Evolutionary conservation across 2,113 vertebrate species (phyloP), one percentile per base, ranked within the genome.

Genomic region (Crocuta crocuta): DNA sequence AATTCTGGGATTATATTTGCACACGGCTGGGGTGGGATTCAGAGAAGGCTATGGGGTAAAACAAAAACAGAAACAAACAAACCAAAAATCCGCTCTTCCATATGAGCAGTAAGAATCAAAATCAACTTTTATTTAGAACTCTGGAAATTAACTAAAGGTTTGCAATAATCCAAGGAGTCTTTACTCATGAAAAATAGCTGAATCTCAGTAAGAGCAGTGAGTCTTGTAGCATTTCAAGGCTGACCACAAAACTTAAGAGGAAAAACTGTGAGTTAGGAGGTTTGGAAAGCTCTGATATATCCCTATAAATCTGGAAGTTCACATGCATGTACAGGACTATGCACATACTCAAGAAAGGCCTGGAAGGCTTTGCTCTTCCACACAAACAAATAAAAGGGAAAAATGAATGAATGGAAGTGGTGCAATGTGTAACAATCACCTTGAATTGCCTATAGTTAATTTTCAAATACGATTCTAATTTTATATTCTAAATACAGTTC

Each of bases 141-240:
- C 55, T 95, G 66, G 28, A 92, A 94, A 92, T 73, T 71, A 86
- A 93, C 74, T 83, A 76, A 88, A 95, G n/a, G 24, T 4, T 88
- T 88, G 9, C 4, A 89, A 65, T 68, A 53, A 89, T 50, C 39
- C 35, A 26, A 50, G 24, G 65, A 70, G n/a, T 71, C 31, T 66
- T 85, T 81, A 79, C 6, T 79, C 28, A 89, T 76, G 70, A 61
- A 88, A 96, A 97, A 81, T 48, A 63, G 50, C 23, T 33, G 55
- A 63, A 28, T 91, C 21, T 88, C n/a, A 88, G 28, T 39, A 61
- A 87, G 43, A 83, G 71, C 10, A 53, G 3, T 4, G 68, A 91
- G 53, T 73, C 50, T 73, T 74, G 12, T 73, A 39, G 58, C 4
- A 48, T 93, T 85, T 58, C n/a, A 84, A 93, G 28, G 24, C 39